A percentile compares a stretch with the other conserved stretches of the same genome.
These are phyloP conservation scores for Takifugu ocellatus DNA, from an alignment of 2,797 vertebrate genomes.

Conservation along the genomic window DNA sequence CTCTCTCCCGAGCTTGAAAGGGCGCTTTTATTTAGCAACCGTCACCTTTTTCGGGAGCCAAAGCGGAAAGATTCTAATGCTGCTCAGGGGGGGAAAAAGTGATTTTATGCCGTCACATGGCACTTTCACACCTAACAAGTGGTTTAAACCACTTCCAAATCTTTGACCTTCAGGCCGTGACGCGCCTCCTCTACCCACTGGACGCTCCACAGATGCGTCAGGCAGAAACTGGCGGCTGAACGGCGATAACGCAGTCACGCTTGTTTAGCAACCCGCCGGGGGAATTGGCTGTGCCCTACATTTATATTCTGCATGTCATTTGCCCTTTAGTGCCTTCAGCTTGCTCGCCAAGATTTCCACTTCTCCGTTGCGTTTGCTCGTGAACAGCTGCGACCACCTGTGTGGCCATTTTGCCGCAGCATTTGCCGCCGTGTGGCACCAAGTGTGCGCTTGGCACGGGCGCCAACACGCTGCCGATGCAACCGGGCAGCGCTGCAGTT, in stretches of 20 bases:
- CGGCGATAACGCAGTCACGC: conserved; percentile 49
- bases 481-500: conserved; percentile 30
- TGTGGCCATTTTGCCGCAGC: conserved; percentile 61
- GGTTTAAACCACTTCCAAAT: conserved; percentile 5
- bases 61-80: conserved; percentile 3
- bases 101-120: not conserved
- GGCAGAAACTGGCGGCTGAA: conserved; percentile 44
- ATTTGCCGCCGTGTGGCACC: conserved; percentile 14
- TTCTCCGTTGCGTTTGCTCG: conserved; percentile 49
- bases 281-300: conserved; percentile 37
- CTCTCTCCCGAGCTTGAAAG: conserved; percentile 14
- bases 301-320: conserved; percentile 56
- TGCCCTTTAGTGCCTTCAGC: conserved; percentile 57
- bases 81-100: not conserved
- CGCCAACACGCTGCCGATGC: conserved; percentile 12
- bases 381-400: conserved; percentile 64
- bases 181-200: conserved; percentile 21
- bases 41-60: conserved; percentile 1
- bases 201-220: conserved; percentile 17
- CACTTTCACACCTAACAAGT: too few species aligned
- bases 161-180: conserved; percentile 46
- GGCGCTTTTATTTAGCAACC: not conserved
- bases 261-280: conserved; percentile 51
- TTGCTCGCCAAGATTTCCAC: conserved; percentile 39
- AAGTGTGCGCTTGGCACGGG: conserved; percentile 9